phyloP scores from a whole-genome alignment of 2,888 invertebrate species.

The Synanthedon tipuliformis region DNA sequence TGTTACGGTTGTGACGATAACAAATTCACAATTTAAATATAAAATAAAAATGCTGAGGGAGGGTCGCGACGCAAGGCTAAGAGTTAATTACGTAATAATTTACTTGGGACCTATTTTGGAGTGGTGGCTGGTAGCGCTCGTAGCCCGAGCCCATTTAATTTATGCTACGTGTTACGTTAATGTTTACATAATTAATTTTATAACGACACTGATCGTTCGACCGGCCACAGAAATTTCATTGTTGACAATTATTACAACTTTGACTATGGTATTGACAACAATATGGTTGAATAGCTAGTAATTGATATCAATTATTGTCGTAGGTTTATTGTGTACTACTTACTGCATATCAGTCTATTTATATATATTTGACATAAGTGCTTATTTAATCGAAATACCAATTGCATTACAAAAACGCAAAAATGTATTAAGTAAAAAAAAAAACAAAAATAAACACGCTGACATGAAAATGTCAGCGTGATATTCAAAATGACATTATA shows the following conservation, averaged over 20 bases:
- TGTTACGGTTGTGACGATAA: background rate
- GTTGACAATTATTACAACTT: background rate
- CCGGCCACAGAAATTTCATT: background rate
- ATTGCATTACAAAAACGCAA: too few species aligned
- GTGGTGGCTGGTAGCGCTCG: background rate
- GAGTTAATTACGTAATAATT: background rate
- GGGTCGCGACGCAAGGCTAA: background rate
- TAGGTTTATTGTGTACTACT: too few species aligned
- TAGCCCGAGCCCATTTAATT: slow-evolving; percentile 2
- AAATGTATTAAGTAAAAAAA: too few species aligned
- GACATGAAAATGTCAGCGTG: too few species aligned
- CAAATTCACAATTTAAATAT: background rate
- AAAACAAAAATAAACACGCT: too few species aligned
- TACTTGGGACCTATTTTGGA: background rate
- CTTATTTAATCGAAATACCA: too few species aligned
- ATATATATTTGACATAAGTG: too few species aligned
- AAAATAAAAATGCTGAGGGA: background rate
- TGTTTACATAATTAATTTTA: slow-evolving; percentile 1
- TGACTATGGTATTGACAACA: too few species aligned
- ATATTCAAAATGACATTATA: too few species aligned
- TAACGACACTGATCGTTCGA: slow-evolving; percentile 1
- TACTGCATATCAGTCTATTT: too few species aligned
- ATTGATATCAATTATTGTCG: too few species aligned
- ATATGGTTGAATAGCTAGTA: too few species aligned
- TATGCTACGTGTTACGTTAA: slow-evolving; percentile 4